Conservation (phyloP, 2,113 vertebrate genomes). For the Protobothrops mucrosquamatus region DNA sequence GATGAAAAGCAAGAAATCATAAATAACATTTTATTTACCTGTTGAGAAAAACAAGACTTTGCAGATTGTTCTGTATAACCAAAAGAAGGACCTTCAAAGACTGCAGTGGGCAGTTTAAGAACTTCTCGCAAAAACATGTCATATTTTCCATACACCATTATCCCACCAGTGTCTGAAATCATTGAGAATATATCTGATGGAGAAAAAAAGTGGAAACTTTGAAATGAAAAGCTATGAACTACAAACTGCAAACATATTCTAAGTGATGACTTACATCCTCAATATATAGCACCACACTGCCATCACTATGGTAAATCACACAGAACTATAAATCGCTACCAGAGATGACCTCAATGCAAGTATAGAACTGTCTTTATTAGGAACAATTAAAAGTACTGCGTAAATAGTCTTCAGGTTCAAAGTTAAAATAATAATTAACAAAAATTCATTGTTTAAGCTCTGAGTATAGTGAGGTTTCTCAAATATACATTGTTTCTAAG, state of each 20-base stretch:
- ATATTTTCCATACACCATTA: slow-evolving; percentile 91
- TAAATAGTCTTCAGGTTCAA: not conserved
- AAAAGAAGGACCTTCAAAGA: slow-evolving; percentile 97
- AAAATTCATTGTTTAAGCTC: not conserved
- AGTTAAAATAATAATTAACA: not conserved
- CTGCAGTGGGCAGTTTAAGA: slow-evolving; percentile 91
- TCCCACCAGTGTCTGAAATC: slow-evolving; percentile 90
- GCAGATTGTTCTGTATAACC: slow-evolving; percentile 94
- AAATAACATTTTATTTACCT: slow-evolving; percentile 71
- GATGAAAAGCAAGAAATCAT: not conserved
- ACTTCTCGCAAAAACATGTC: slow-evolving; percentile 93
- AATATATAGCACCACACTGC: not conserved
- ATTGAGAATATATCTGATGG: slow-evolving; percentile 95
- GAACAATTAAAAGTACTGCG: not conserved
- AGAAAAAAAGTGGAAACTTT: slow-evolving; percentile 29
- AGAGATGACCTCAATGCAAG: not conserved
- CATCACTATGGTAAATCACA: not conserved
- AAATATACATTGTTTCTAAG: not conserved
- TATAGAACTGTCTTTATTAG: not conserved
- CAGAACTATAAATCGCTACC: not conserved
- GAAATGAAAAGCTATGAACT: not conserved
- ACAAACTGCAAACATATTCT: not conserved
- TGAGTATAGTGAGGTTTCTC: not conserved
- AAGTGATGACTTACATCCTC: not conserved
- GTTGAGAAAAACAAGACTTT: slow-evolving; percentile 90